phyloP scores from a whole-genome alignment of 2,888 invertebrate species.

The Alcis repandata region DNA sequence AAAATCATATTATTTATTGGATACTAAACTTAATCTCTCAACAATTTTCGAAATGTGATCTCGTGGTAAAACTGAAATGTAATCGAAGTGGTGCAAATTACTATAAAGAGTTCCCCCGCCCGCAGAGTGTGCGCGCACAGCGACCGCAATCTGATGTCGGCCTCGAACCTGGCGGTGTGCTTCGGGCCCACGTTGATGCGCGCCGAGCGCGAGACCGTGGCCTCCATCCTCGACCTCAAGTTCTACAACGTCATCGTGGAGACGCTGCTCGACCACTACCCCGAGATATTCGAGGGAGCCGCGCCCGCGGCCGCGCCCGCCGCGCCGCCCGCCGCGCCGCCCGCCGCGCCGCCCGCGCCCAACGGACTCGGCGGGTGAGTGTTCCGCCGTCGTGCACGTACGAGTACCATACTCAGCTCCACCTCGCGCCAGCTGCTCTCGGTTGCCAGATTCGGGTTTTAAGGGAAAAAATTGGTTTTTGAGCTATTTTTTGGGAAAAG shows the following conservation, averaged over 20 bases:
- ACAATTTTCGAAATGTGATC: too few species aligned
- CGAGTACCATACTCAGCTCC: too few species aligned
- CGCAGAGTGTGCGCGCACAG: constrained; percentile 89
- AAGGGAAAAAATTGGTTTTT: too few species aligned
- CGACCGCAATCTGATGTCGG: constrained; percentile 98
- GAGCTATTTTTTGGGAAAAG: too few species aligned
- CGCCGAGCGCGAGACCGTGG: constrained; percentile 98
- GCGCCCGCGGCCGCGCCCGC: constrained; percentile 35
- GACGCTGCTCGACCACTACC: constrained; percentile 92
- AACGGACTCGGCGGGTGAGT: constrained; percentile 17
- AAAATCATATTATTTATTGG: too few species aligned
- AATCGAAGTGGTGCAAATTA: too few species aligned
- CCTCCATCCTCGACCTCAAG: constrained; percentile 99
- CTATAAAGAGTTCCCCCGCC: too few species aligned
- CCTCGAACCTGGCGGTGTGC: constrained; percentile 98
- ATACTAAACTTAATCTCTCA: too few species aligned
- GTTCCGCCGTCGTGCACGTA: not conserved
- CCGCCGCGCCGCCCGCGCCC: constrained; percentile 7
- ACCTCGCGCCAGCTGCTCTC: too few species aligned
- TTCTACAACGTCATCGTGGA: constrained; percentile 99
- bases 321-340: constrained; percentile 28
- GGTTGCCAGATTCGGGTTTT: too few species aligned
- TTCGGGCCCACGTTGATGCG: constrained; percentile 98
- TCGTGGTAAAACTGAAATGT: too few species aligned
- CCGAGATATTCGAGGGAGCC: constrained; percentile 78